Conservation (phyloP, 2,113 vertebrate genomes). For the Dascyllus trimaculatus region DNA sequence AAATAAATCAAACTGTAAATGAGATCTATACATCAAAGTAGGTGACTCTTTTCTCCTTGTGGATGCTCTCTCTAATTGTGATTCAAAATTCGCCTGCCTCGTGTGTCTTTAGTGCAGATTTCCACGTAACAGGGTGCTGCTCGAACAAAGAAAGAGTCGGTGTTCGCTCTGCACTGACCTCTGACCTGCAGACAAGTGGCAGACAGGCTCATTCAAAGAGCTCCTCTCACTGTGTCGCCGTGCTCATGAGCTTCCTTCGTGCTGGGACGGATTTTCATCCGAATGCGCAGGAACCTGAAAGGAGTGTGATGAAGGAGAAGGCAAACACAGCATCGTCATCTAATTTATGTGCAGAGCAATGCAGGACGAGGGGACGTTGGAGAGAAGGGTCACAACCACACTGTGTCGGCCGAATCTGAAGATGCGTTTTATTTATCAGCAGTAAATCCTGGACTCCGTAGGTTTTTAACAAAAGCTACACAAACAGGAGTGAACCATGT, state of each 20-base stretch:
- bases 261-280: conserved; percentile 7
- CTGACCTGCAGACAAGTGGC: conserved; percentile 7
- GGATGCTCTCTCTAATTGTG: not conserved
- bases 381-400: conserved; percentile 2
- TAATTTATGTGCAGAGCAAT: conserved; percentile 36
- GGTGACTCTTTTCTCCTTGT: conserved; percentile 42
- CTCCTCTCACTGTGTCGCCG: not conserved
- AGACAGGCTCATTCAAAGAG: conserved; percentile 19
- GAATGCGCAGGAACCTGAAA: not conserved
- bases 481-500: not conserved
- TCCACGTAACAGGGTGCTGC: not conserved
- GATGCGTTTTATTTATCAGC: conserved; percentile 1
- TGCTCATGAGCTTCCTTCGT: not conserved
- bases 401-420: not conserved
- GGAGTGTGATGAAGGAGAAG: conserved; percentile 2
- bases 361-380: conserved; percentile 25
- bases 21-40: conserved; percentile 48
- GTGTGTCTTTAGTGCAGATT: not conserved
- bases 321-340: conserved; percentile 29
- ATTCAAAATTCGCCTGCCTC: conserved; percentile 12
- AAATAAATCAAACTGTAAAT: conserved; percentile 46
- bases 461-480: not conserved
- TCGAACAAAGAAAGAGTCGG: conserved; percentile 3
- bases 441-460: not conserved
- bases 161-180: conserved; percentile 12